Evolutionary conservation across 2,888 invertebrate species (phyloP).

Genomic region (Macrosoma leucophasiata): DNA sequence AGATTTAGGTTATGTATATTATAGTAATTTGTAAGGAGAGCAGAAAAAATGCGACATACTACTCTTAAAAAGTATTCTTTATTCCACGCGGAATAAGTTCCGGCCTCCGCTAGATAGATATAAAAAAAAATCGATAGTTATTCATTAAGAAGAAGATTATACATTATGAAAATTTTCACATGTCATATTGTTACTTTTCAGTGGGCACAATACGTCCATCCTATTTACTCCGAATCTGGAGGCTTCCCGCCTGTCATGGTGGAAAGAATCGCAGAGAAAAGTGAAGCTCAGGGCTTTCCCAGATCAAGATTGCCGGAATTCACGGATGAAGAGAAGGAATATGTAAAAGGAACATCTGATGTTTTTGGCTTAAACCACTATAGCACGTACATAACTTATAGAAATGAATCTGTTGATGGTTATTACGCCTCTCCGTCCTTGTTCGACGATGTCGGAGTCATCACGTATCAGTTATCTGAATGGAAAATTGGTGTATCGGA

Average conservation of each 20-base stretch:
- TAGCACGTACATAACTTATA: slow-evolving; percentile 44
- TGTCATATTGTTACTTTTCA: slow-evolving; percentile 38
- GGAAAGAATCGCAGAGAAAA: slow-evolving; percentile 67
- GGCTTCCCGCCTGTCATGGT: slow-evolving; percentile 78
- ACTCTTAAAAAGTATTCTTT: background rate
- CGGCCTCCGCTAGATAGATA: no score
- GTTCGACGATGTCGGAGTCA: slow-evolving; percentile 31
- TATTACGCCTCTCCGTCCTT: slow-evolving; percentile 28
- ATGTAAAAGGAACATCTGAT: slow-evolving; percentile 41
- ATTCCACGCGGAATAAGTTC: no score
- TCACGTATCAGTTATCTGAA: slow-evolving; percentile 23
- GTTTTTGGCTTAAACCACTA: slow-evolving; percentile 78
- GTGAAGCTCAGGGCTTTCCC: slow-evolving; percentile 55
- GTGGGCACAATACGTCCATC: slow-evolving; percentile 75
- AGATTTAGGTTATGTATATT: no score
- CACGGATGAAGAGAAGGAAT: slow-evolving; percentile 46
- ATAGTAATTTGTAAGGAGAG: no score
- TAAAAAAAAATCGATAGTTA: no score
- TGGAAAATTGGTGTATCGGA: slow-evolving; percentile 28
- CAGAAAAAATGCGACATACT: no score
- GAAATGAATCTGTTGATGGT: slow-evolving; percentile 30
- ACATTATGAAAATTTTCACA: no score
- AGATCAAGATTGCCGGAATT: slow-evolving; percentile 60
- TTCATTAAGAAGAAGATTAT: no score
- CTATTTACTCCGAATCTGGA: slow-evolving; percentile 73